Evolutionary conservation across 92 coral and sea anemone species (phyloP), one percentile per base, ranked within the genome.

Genomic region (Siderastrea radians): DNA sequence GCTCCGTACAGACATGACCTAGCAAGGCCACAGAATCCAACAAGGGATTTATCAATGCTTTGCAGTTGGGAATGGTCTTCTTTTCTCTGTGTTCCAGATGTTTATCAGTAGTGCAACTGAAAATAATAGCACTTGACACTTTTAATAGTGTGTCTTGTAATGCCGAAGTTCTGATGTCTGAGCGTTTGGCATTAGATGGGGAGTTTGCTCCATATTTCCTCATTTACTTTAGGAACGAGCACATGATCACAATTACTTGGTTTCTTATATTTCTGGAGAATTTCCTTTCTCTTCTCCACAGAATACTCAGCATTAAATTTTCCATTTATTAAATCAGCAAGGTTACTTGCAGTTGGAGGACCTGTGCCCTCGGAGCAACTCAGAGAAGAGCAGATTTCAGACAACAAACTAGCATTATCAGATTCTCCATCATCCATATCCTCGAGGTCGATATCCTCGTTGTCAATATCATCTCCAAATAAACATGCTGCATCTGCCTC

Each of bases 1-100:
- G 86, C n/a, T 86, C 78, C 6, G 48, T 86, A 58, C 68, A 74
- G 16, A 86, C 91, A 70, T 81, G 79, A 26, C 91, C 80, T 11
- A 55, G 38, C 38, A 65, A 65, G 8, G 70, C 70, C 70, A 65
- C 70, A 65, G 70, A 65, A 68, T 87, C 91, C 65, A 80, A 51
- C 79, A 87, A 15, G 14, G 73, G 65, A 5, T 65, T 62, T 50
- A 78, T 59, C 59, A 78, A 46, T 49, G 50, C 62, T 86, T 62
- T 86, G 77, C 77, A 78, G 45, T 46, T 58, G 11, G 86, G 90
- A 63, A 75, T 86, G 38, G 80, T 82, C 54, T 70, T 87, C 68
- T 87, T 87, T 81, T 80, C 89, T 49, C 91, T 67, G 80, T 75
- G 68, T 16, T 83, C 80, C 52, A 84, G 46, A 62, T 7, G 68